phyloP scores from a whole-genome alignment of 2,797 vertebrate species.

The Anabacerthia variegaticeps region DNA sequence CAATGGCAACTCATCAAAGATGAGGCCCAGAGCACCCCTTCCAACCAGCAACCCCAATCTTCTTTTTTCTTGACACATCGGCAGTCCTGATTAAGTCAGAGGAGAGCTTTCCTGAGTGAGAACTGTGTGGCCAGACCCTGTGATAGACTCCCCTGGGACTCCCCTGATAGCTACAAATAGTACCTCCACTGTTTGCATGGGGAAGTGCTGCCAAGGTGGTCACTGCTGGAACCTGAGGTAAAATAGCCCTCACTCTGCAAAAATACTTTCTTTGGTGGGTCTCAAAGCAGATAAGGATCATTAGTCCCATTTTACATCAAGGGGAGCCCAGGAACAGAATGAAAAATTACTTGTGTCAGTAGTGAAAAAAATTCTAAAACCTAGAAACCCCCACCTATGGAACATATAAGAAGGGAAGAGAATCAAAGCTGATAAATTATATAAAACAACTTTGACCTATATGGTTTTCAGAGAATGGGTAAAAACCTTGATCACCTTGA shows the following conservation, averaged over 20 bases:
- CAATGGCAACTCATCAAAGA: not conserved
- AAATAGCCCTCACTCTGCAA: not conserved
- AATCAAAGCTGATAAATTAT: conserved; percentile 37
- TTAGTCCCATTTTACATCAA: not conserved
- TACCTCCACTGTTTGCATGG: not conserved
- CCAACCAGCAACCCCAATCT: not conserved
- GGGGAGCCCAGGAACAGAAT: not conserved
- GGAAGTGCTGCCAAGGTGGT: not conserved
- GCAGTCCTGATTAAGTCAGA: not conserved
- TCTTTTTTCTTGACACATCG: not conserved
- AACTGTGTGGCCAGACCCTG: not conserved
- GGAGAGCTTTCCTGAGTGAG: not conserved
- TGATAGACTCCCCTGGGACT: not conserved
- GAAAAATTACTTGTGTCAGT: not conserved
- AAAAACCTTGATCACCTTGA: conserved; percentile 50
- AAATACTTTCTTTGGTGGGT: not conserved
- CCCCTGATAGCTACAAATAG: not conserved
- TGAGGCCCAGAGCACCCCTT: not conserved
- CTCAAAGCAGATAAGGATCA: not conserved
- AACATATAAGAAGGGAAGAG: not conserved
- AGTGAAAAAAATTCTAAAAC: not conserved
- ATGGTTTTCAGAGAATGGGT: conserved; percentile 18
- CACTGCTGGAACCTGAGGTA: not conserved
- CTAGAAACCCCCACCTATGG: not conserved
- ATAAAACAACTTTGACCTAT: conserved; percentile 25